Conservation (phyloP, 2,888 invertebrate species). For the Pristionchus arcanus region DNA sequence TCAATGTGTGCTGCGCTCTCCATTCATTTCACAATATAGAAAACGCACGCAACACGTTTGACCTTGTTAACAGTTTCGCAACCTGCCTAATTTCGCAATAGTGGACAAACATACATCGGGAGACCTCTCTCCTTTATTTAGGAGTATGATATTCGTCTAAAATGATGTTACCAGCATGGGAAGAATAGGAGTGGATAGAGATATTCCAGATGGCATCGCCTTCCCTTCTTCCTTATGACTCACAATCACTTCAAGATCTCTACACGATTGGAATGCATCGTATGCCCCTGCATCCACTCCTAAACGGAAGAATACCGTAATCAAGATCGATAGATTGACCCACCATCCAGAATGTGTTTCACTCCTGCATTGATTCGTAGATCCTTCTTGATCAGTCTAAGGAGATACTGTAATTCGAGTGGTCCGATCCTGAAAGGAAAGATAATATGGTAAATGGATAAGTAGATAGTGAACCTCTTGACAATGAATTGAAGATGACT, state of each 20-base stretch:
- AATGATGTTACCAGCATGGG: constrained; percentile 87
- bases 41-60: too few species aligned
- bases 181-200: constrained; percentile 91
- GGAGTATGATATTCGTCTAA: too few species aligned
- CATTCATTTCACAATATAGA: too few species aligned
- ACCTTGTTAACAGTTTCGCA: too few species aligned
- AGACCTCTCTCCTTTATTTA: too few species aligned
- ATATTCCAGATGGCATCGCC: constrained; percentile 82
- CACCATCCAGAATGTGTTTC: constrained; percentile 86
- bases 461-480: constrained; percentile 79
- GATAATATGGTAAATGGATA: not conserved
- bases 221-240: constrained; percentile 68
- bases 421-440: constrained; percentile 81
- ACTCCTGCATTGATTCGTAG: constrained; percentile 90
- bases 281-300: constrained; percentile 92
- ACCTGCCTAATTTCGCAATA: too few species aligned
- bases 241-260: constrained; percentile 61
- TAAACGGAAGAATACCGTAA: constrained; percentile 80
- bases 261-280: constrained; percentile 85
- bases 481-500: constrained; percentile 87
- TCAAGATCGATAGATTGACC: not conserved
- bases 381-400: constrained; percentile 92
- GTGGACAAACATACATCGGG: too few species aligned
- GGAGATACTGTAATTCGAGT: constrained; percentile 90
- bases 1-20: too few species aligned